Conservation (phyloP, 1,140 invertebrate species). For the Pseudomyrmex dendroicus region DNA sequence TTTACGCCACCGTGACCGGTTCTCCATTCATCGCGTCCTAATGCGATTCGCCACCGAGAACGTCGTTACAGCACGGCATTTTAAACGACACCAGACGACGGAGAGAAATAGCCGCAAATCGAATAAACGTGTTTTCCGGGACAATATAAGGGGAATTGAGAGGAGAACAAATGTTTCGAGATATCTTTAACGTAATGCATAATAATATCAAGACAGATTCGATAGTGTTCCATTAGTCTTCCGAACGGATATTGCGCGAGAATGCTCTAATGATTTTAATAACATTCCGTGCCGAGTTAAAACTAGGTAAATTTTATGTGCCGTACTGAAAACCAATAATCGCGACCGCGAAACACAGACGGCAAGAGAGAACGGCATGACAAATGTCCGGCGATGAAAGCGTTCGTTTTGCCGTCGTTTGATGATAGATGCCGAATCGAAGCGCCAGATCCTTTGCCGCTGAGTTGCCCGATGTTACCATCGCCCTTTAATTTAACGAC, state of each 20-base stretch:
- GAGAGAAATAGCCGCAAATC: not conserved
- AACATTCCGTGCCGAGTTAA: not conserved
- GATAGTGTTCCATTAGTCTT: not conserved
- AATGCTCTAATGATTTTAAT: not conserved
- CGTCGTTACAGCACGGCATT: slow-evolving; percentile 30
- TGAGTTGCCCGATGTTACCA: not conserved
- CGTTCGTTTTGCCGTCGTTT: slow-evolving; percentile 22
- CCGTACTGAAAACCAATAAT: slow-evolving; percentile 8
- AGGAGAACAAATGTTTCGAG: not conserved
- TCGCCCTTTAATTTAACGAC: slow-evolving; percentile 72
- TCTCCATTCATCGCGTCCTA: slow-evolving; percentile 58
- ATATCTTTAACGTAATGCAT: not conserved
- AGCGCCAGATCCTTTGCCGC: not conserved
- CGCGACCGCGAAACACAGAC: not conserved
- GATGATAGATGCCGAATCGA: slow-evolving; percentile 66
- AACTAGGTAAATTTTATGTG: slow-evolving; percentile 1
- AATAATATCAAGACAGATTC: not conserved
- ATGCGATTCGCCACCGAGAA: slow-evolving; percentile 52
- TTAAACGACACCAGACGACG: slow-evolving; percentile 7
- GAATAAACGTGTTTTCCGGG: not conserved
- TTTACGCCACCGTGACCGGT: slow-evolving; percentile 61
- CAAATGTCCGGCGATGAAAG: not conserved
- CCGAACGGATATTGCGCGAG: not conserved
- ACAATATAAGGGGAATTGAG: not conserved
- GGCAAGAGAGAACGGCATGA: slow-evolving; percentile 12